These are phyloP conservation scores for Cranoglanis bouderius DNA, from an alignment of 2,113 vertebrate species.

Conservation along the genomic window DNA sequence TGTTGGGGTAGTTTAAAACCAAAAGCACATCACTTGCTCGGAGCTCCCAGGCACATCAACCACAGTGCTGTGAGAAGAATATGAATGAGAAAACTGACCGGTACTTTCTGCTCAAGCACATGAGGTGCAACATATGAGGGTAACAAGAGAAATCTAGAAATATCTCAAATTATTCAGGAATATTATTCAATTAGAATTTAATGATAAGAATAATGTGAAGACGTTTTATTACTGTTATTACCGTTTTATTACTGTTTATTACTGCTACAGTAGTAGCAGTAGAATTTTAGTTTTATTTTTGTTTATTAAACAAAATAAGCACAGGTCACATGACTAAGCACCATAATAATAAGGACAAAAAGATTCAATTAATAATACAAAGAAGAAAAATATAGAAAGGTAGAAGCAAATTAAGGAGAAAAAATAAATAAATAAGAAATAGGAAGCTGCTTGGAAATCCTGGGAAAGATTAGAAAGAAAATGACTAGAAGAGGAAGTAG, in stretches of 20 bases:
- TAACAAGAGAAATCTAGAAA: neutral
- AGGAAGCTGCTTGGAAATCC: neutral
- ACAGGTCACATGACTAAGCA: neutral
- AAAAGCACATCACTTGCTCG: neutral
- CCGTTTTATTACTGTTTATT: neutral
- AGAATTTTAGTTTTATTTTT: neutral
- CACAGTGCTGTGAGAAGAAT: slow-evolving; percentile 10
- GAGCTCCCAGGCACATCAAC: neutral
- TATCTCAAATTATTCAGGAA: neutral
- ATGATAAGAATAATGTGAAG: neutral
- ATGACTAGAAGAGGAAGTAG: neutral
- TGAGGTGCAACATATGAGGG: neutral
- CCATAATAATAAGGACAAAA: neutral
- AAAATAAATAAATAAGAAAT: neutral
- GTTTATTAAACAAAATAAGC: neutral
- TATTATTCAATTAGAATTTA: neutral
- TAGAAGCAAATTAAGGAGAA: neutral
- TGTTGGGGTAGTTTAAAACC: neutral
- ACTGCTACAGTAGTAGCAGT: neutral
- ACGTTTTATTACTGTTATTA: neutral
- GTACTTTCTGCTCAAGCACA: neutral
- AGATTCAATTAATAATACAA: neutral
- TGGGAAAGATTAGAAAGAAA: neutral
- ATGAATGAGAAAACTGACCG: neutral
- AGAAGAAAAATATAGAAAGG: neutral